Conservation (phyloP, 2,888 invertebrate genomes). For the Petrolisthes cinctipes region DNA sequence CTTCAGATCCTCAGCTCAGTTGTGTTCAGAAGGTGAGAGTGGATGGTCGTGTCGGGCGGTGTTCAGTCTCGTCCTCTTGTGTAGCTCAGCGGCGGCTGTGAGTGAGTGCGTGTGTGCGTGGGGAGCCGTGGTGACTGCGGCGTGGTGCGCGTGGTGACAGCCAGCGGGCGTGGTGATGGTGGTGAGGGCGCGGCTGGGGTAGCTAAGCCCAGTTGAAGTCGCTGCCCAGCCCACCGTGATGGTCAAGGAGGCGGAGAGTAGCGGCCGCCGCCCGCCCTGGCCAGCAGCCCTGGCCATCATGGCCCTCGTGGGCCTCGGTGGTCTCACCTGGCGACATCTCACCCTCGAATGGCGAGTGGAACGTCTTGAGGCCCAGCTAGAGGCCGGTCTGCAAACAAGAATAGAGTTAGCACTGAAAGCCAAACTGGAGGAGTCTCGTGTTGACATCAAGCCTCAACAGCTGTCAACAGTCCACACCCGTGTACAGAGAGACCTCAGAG, state of each 20-base stretch:
- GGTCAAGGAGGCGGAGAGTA: conserved; percentile 29
- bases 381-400: not conserved
- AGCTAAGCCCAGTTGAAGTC: conserved; percentile 18
- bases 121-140: conserved; percentile 15
- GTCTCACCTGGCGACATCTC: conserved; percentile 23
- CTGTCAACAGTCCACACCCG: conserved; percentile 5
- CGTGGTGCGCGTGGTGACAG: conserved; percentile 9
- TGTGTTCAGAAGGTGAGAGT: conserved; percentile 21
- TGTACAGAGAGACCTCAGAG: conserved; percentile 23
- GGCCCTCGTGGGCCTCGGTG: not conserved
- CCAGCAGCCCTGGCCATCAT: conserved; percentile 16
- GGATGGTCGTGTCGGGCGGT: conserved; percentile 10
- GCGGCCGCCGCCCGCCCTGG: conserved; percentile 30
- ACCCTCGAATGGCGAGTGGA: conserved; percentile 24
- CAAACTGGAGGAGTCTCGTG: conserved; percentile 10
- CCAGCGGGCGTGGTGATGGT: conserved; percentile 15
- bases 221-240: conserved; percentile 9
- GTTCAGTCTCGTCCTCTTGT: conserved; percentile 17
- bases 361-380: conserved; percentile 8
- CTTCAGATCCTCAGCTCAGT: not conserved
- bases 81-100: conserved; percentile 3
- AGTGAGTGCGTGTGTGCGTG: conserved; percentile 15
- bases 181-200: conserved; percentile 13
- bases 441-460: not conserved
- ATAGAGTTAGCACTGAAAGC: conserved; percentile 12